Evolutionary conservation across 1,140 invertebrate genomes (phyloP).

Genomic region (Schmidtea mediterranea): DNA sequence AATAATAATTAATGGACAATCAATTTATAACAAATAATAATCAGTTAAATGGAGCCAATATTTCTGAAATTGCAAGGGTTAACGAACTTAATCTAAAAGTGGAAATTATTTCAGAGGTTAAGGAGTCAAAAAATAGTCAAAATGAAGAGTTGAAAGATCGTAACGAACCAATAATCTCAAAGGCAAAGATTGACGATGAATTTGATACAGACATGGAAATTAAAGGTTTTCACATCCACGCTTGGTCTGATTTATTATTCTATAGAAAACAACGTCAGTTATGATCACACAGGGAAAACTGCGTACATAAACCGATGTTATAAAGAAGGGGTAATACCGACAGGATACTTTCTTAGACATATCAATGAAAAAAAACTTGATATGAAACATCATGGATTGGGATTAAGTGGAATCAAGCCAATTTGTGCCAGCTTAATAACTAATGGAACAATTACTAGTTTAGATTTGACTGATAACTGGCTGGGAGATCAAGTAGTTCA

Average conservation of each 20-base stretch:
- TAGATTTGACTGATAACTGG: slow-evolving; percentile 24
- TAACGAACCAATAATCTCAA: no score
- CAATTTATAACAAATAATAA: no score
- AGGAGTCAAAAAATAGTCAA: no score
- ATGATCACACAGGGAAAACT: slow-evolving; percentile 20
- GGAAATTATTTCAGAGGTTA: no score
- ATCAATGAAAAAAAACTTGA: slow-evolving; percentile 18
- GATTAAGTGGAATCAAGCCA: slow-evolving; percentile 17
- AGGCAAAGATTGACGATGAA: no score
- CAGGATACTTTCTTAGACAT: slow-evolving; percentile 22
- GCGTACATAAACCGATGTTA: slow-evolving; percentile 22
- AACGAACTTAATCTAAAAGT: no score
- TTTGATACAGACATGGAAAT: no score
- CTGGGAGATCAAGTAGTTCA: slow-evolving; percentile 10
- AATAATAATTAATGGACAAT: no score
- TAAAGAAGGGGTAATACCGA: slow-evolving; percentile 19
- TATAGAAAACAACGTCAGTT: slow-evolving; percentile 9
- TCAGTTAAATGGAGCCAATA: no score
- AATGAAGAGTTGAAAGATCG: no score
- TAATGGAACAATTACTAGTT: slow-evolving; percentile 16
- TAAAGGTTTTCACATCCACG: no score
- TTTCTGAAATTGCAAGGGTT: no score
- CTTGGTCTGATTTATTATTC: background rate
- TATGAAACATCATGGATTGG: slow-evolving; percentile 25
- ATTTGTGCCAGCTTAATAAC: slow-evolving; percentile 19